Percentiles rank a stretch among this genome's conserved stretches.
phyloP scores from a whole-genome alignment of 2,113 vertebrate genomes.

The Sialia sialis region DNA sequence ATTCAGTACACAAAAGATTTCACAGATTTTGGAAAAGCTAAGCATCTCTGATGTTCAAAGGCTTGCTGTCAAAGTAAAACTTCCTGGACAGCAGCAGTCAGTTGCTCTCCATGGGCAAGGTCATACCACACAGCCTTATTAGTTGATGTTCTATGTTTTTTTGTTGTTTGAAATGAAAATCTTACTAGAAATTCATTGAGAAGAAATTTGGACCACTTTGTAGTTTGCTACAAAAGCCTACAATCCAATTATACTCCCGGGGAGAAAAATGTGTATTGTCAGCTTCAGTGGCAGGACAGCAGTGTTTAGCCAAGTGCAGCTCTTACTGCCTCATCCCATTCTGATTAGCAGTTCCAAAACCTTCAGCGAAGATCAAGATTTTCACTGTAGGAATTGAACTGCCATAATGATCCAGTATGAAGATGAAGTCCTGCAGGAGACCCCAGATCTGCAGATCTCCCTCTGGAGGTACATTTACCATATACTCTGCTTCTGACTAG shows the following conservation, averaged over 20 bases:
- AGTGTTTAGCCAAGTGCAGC: not conserved
- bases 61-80: not conserved
- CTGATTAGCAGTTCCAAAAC: not conserved
- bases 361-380: not conserved
- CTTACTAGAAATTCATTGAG: not conserved
- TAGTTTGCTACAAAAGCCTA: not conserved
- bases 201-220: not conserved
- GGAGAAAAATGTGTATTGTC: not conserved
- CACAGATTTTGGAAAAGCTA: not conserved
- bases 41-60: not conserved
- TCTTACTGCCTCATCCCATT: not conserved
- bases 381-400: slow-evolving; percentile 1
- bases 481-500: not conserved
- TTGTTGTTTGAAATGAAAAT: not conserved
- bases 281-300: not conserved
- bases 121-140: not conserved
- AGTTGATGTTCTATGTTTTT: not conserved
- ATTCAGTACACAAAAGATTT: not conserved
- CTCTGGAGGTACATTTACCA: not conserved
- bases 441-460: not conserved
- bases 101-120: not conserved
- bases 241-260: not conserved
- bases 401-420: not conserved
- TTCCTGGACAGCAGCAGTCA: not conserved
- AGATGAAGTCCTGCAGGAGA: not conserved